phyloP scores from a whole-genome alignment of 1,140 invertebrate species.

The Carposina sasakii region DNA sequence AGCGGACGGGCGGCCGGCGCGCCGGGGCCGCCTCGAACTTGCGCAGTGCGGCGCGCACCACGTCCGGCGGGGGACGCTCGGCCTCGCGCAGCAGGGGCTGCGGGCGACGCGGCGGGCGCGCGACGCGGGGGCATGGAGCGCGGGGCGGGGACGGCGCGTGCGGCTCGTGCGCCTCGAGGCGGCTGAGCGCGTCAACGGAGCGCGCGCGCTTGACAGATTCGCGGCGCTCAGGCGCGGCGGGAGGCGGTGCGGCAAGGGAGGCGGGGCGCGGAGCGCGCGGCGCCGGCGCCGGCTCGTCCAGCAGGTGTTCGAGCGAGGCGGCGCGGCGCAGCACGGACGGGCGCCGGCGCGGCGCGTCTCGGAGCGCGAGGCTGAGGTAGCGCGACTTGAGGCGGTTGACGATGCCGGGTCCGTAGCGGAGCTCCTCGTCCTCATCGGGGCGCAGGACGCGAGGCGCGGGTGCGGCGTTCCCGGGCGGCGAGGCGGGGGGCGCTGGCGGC shows the following conservation, averaged over 20 bases:
- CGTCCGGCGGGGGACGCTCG: slow-evolving; percentile 87
- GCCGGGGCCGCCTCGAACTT: slow-evolving; percentile 85
- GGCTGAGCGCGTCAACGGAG: slow-evolving; percentile 85
- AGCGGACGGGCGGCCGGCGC: slow-evolving; percentile 56
- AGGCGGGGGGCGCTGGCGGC: slow-evolving; percentile 28
- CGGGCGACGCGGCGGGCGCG: slow-evolving; percentile 75
- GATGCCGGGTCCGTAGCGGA: slow-evolving; percentile 93
- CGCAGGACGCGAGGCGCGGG: slow-evolving; percentile 45
- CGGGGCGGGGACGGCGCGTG: slow-evolving; percentile 42
- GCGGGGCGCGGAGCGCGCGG: slow-evolving; percentile 44
- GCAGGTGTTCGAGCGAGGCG: slow-evolving; percentile 88
- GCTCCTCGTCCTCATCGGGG: slow-evolving; percentile 78
- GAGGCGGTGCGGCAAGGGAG: slow-evolving; percentile 71
- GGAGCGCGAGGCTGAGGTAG: slow-evolving; percentile 85
- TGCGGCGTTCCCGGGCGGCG: slow-evolving; percentile 29
- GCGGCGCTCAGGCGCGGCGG: slow-evolving; percentile 63
- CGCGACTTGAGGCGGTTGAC: slow-evolving; percentile 89
- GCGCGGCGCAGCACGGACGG: slow-evolving; percentile 82
- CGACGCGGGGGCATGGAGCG: slow-evolving; percentile 71
- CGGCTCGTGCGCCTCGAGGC: slow-evolving; percentile 70
- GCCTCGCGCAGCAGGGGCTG: slow-evolving; percentile 82
- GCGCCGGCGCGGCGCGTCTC: slow-evolving; percentile 77
- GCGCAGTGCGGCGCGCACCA: slow-evolving; percentile 86
- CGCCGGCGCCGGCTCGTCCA: slow-evolving; percentile 73
- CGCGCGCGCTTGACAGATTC: slow-evolving; percentile 86